Percentiles rank a stretch among this genome's conserved stretches.
These are phyloP conservation scores for Gnathonemus longibarbis DNA, from an alignment of 2,113 vertebrate genomes.

Conservation along the genomic window DNA sequence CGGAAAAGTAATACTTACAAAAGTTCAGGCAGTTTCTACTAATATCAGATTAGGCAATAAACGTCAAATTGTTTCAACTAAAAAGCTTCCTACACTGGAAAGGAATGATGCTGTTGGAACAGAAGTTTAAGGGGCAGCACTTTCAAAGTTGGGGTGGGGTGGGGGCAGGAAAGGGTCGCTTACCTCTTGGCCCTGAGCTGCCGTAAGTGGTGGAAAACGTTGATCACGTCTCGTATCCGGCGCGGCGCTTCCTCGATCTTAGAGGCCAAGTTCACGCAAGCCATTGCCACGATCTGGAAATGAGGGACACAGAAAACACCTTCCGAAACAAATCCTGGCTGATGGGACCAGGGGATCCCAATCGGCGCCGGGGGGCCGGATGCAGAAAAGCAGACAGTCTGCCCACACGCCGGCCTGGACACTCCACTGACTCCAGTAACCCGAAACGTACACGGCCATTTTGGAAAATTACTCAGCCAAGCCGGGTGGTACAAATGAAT, in stretches of 20 bases:
- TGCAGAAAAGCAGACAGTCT: neutral
- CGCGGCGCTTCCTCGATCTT: constrained; percentile 97
- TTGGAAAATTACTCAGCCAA: neutral
- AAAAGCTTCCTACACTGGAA: constrained; percentile 25
- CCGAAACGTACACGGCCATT: neutral
- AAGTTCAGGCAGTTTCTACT: constrained; percentile 18
- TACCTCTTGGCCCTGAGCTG: constrained; percentile 95
- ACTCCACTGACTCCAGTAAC: neutral
- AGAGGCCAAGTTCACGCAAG: constrained; percentile 94
- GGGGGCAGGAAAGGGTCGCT: constrained; percentile 40
- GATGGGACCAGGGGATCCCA: neutral
- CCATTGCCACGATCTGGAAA: constrained; percentile 96
- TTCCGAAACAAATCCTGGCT: neutral
- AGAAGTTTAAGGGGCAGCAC: neutral
- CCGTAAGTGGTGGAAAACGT: constrained; percentile 89
- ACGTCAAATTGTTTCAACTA: constrained; percentile 21
- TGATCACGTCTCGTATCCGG: constrained; percentile 95
- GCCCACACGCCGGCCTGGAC: neutral
- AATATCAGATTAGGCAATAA: constrained; percentile 14
- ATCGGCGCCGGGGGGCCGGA: neutral
- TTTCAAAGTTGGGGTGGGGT: neutral
- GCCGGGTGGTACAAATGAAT: neutral
- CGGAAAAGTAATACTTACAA: constrained; percentile 20
- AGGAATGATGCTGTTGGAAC: constrained; percentile 25
- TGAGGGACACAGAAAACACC: neutral